phyloP scores from a whole-genome alignment of 2,797 vertebrate species.

The Spondyliosoma cantharus region DNA sequence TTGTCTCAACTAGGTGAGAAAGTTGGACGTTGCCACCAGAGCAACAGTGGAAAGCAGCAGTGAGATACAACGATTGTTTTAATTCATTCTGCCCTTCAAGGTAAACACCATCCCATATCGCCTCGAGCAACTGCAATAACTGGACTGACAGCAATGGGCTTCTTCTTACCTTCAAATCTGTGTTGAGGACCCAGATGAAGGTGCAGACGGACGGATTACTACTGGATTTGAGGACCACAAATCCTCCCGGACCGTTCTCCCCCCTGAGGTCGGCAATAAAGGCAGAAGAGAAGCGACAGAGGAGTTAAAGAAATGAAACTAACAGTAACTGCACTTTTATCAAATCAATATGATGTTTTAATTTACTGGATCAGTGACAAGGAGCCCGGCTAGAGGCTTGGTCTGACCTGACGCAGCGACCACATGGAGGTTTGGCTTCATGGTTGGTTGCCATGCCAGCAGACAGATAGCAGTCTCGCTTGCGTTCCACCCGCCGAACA shows the following conservation, averaged over 20 bases:
- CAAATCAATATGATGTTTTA: conserved; percentile 5
- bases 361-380: conserved; percentile 23
- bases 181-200: conserved; percentile 98
- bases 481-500: conserved; percentile 93
- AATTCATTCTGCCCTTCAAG: background rate
- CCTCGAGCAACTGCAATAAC: background rate
- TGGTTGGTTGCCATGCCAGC: conserved; percentile 92
- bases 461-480: conserved; percentile 91
- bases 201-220: conserved; percentile 92
- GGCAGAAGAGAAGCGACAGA: background rate
- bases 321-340: conserved; percentile 21
- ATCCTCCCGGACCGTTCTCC: conserved; percentile 96
- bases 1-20: too few relatives aligned
- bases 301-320: background rate
- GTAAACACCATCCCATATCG: background rate
- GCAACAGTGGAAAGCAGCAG: too few relatives aligned
- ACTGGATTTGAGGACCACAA: conserved; percentile 91
- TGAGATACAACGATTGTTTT: too few relatives aligned
- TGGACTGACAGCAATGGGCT: background rate
- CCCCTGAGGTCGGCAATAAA: conserved; percentile 81
- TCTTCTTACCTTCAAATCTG: conserved; percentile 93
- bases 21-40: too few relatives aligned
- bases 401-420: conserved; percentile 91
- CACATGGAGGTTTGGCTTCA: conserved; percentile 84
- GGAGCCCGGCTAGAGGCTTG: background rate